Conservation (phyloP, 2,797 vertebrate species). For the Pristis pectinata region DNA sequence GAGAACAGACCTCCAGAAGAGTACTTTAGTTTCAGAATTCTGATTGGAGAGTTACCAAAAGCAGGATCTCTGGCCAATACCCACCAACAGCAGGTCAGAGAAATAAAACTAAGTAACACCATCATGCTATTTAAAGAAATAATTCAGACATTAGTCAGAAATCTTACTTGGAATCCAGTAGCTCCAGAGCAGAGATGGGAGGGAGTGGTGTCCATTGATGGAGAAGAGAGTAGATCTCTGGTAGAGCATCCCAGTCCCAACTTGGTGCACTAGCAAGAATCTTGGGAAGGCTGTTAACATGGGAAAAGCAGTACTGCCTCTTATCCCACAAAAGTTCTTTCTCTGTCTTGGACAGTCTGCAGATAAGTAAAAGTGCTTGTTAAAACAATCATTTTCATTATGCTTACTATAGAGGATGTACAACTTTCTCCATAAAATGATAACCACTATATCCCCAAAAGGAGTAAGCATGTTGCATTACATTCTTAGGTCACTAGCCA, state of each 20-base stretch:
- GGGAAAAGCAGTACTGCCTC: constrained; percentile 67
- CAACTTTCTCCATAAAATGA: neutral
- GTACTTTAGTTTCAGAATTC: neutral
- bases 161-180: constrained; percentile 84
- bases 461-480: neutral
- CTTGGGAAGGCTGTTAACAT: constrained; percentile 79
- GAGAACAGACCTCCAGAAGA: neutral
- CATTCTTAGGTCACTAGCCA: neutral
- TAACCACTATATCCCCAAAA: neutral
- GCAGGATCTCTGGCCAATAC: neutral
- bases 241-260: constrained; percentile 86
- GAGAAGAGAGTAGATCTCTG: constrained; percentile 79
- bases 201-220: constrained; percentile 75
- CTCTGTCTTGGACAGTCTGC: constrained; percentile 81
- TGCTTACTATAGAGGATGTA: neutral
- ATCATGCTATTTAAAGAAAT: neutral
- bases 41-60: neutral
- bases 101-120: neutral
- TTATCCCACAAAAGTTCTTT: constrained; percentile 90
- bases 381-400: neutral
- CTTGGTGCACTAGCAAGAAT: constrained; percentile 80
- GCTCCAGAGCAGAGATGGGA: constrained; percentile 81
- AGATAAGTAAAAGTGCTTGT: constrained; percentile 41
- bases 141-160: neutral
- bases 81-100: neutral